Evolutionary conservation across 2,888 invertebrate species (phyloP).

Genomic region (Epistrophe grossulariae): DNA sequence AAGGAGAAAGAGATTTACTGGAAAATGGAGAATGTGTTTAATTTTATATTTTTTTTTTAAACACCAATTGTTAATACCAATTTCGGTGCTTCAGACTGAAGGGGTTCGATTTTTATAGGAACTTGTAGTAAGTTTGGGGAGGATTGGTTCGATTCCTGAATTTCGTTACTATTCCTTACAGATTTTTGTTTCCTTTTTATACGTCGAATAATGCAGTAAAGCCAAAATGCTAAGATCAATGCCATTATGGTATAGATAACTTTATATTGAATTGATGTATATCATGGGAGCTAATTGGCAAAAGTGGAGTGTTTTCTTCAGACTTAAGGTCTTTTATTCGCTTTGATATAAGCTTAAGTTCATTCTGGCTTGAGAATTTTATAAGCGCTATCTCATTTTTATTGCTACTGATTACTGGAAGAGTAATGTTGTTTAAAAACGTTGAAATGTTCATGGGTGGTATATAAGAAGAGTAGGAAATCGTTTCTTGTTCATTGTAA

Average conservation of each 20-base stretch:
- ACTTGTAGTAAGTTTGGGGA: background rate
- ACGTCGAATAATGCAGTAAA: background rate
- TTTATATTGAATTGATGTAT: background rate
- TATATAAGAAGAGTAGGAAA: background rate
- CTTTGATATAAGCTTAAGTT: background rate
- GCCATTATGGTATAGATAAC: background rate
- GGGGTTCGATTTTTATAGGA: background rate
- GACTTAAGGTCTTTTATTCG: background rate
- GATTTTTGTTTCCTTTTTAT: background rate
- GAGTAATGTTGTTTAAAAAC: conserved; percentile 1
- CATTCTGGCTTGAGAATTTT: conserved; percentile 5
- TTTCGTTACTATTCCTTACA: background rate
- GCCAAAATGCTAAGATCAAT: conserved; percentile 5
- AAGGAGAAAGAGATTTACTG: too few relatives aligned
- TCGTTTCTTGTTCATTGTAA: background rate
- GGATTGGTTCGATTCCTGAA: background rate
- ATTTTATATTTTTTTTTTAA: too few relatives aligned
- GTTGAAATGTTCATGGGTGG: conserved; percentile 1
- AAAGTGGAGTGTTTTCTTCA: conserved; percentile 1
- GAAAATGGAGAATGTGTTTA: too few relatives aligned
- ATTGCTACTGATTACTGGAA: conserved; percentile 1
- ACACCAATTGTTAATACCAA: too few relatives aligned
- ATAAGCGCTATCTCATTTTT: background rate
- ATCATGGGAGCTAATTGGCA: background rate
- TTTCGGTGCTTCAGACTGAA: too few relatives aligned